Evolutionary conservation across 1,140 invertebrate genomes (phyloP).

Genomic region (Drosophila cardini): DNA sequence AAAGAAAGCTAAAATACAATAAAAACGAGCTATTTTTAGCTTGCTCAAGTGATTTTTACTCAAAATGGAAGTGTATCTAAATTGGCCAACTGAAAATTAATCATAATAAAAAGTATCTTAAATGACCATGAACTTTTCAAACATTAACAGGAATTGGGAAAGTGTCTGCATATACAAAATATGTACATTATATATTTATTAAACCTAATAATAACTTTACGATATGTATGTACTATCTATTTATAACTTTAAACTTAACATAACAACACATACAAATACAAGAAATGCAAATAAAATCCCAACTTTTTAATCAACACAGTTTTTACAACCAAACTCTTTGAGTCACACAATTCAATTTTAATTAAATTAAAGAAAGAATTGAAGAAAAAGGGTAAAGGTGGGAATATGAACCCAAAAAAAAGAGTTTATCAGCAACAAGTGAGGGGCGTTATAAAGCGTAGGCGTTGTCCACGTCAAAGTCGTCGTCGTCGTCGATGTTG

Average conservation of each 20-base stretch:
- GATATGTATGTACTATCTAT: conserved; percentile 55
- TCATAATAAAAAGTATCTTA: conserved; percentile 15
- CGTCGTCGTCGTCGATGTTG: conserved; percentile 19
- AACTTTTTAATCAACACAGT: conserved; percentile 65
- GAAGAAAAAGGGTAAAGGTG: background rate
- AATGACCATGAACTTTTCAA: conserved; percentile 14
- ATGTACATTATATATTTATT: conserved; percentile 71
- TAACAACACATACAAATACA: conserved; percentile 16
- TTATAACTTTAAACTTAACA: conserved; percentile 68
- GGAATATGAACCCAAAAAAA: background rate
- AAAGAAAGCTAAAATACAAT: conserved; percentile 1
- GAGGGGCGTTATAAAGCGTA: conserved; percentile 15
- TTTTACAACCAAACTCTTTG: background rate
- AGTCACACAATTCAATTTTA: conserved; percentile 58
- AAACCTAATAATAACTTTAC: conserved; percentile 52
- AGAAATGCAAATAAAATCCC: conserved; percentile 69
- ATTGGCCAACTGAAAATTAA: conserved; percentile 19
- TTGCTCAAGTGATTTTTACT: conserved; percentile 60
- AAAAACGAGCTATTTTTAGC: conserved; percentile 25
- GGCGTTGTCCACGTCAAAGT: conserved; percentile 19
- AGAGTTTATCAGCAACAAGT: conserved; percentile 18
- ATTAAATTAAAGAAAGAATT: conserved; percentile 39
- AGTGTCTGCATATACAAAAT: conserved; percentile 34
- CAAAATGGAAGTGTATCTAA: conserved; percentile 55
- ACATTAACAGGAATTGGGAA: conserved; percentile 15